Percentiles rank a stretch among this genome's conserved stretches.
These are phyloP conservation scores for Tragelaphus scriptus DNA, from an alignment of 2,113 vertebrate species.

Conservation along the genomic window DNA sequence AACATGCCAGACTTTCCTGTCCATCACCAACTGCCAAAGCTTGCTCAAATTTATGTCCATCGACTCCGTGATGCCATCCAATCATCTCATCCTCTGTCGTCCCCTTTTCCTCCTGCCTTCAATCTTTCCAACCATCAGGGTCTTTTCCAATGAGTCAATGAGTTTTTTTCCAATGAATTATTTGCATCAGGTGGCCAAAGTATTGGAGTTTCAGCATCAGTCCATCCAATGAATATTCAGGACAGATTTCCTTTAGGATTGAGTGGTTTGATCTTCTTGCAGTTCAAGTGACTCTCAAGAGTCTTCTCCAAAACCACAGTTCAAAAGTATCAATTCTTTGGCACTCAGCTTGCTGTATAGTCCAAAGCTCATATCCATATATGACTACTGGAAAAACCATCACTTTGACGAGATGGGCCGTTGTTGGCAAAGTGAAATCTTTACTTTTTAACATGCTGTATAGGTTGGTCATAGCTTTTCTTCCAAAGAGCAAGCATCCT, in stretches of 20 bases:
- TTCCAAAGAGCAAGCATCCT: neutral
- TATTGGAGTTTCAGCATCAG: neutral
- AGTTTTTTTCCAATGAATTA: neutral
- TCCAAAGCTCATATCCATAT: neutral
- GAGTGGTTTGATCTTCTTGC: neutral
- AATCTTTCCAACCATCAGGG: neutral
- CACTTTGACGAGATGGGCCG: neutral
- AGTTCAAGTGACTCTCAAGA: neutral
- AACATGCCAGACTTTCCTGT: neutral
- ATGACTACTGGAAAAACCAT: neutral
- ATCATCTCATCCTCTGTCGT: neutral
- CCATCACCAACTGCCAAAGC: neutral
- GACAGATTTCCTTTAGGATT: neutral
- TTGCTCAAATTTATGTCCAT: neutral
- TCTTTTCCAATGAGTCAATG: neutral
- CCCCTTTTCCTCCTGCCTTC: neutral
- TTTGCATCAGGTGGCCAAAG: neutral
- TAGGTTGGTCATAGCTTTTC: neutral
- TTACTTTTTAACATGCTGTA: neutral
- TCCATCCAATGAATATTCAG: neutral
- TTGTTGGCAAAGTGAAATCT: neutral
- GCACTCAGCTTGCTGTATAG: neutral
- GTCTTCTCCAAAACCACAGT: neutral
- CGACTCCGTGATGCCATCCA: fast-evolving
- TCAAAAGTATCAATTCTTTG: neutral